Conservation (phyloP, 2,888 invertebrate genomes). For the Automeris io region DNA sequence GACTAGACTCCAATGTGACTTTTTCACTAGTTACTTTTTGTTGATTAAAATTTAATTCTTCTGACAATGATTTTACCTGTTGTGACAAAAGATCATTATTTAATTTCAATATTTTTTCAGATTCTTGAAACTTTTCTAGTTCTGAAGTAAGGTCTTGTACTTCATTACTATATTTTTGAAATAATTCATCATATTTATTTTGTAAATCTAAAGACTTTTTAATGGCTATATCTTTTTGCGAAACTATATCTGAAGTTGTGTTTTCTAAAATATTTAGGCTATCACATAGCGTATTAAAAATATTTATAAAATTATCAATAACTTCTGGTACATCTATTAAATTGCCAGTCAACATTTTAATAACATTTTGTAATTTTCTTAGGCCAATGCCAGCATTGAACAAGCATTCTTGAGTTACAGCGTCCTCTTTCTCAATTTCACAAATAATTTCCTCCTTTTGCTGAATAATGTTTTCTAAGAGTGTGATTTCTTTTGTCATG, state of each 20-base stretch:
- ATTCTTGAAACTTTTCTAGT: neutral
- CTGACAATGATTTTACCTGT: constrained; percentile 10
- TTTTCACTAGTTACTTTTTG: constrained; percentile 13
- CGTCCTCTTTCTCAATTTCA: constrained; percentile 25
- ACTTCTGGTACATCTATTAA: constrained; percentile 32
- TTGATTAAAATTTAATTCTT: constrained; percentile 15
- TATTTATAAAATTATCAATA: constrained; percentile 31
- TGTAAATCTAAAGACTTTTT: constrained; percentile 18
- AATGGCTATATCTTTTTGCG: constrained; percentile 26
- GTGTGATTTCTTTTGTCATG: constrained; percentile 21
- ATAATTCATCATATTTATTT: constrained; percentile 14
- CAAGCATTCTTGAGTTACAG: constrained; percentile 28
- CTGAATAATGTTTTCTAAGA: constrained; percentile 28
- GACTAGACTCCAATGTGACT: constrained; percentile 9
- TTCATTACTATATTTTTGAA: constrained; percentile 10
- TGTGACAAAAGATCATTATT: constrained; percentile 8
- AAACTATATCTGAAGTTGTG: constrained; percentile 24
- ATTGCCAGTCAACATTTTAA: constrained; percentile 32
- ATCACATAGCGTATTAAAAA: constrained; percentile 29
- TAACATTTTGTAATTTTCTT: constrained; percentile 30
- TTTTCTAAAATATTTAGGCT: constrained; percentile 34
- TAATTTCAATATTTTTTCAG: neutral
- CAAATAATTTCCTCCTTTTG: constrained; percentile 31
- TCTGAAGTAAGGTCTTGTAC: neutral
- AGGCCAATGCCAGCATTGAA: constrained; percentile 29